These are phyloP conservation scores for Struthidea cinerea DNA, from an alignment of 2,113 vertebrate genomes.

Conservation along the genomic window DNA sequence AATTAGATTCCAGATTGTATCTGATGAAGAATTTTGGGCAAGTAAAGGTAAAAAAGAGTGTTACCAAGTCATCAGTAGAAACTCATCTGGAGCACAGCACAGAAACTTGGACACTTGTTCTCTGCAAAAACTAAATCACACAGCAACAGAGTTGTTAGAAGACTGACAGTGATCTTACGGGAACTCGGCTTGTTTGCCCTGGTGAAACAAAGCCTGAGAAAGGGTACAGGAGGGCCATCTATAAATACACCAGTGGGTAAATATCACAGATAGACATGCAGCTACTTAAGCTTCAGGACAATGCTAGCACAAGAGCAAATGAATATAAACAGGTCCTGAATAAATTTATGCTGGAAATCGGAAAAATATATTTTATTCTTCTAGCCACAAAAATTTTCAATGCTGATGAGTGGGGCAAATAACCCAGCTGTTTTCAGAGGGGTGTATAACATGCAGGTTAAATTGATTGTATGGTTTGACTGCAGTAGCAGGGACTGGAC, in stretches of 20 bases:
- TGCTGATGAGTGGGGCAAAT: background rate
- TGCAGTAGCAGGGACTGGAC: background rate
- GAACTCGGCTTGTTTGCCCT: background rate
- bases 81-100: background rate
- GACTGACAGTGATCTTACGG: background rate
- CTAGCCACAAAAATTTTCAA: background rate
- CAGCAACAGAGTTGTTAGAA: background rate
- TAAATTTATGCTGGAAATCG: background rate
- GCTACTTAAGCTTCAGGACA: background rate
- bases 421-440: background rate
- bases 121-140: background rate
- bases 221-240: background rate
- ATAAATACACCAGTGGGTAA: slow-evolving; percentile 10
- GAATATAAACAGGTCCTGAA: background rate
- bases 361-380: background rate
- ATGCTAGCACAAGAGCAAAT: background rate
- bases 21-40: background rate
- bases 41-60: background rate
- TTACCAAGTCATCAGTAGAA: background rate
- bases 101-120: background rate
- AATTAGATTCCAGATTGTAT: background rate
- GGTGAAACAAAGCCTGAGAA: slow-evolving; percentile 22
- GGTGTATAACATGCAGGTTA: background rate
- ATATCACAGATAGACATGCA: slow-evolving; percentile 5
- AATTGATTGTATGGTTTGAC: background rate